A percentile compares a stretch with the other conserved stretches of the same genome.
phyloP scores from a whole-genome alignment of 2,797 vertebrate species.

The Anguilla megastoma region DNA sequence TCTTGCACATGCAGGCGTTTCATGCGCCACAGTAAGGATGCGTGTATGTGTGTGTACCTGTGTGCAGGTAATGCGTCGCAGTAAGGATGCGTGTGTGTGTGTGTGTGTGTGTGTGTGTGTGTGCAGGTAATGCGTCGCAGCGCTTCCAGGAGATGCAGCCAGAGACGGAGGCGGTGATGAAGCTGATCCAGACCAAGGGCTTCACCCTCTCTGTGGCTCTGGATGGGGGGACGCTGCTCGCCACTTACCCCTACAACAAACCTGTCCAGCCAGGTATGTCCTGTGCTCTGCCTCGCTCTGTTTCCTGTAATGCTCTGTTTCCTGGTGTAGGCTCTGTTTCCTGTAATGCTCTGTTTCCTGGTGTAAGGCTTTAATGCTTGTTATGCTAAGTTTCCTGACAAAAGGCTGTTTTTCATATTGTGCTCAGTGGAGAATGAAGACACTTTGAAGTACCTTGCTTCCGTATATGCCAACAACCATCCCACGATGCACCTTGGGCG shows the following conservation, averaged over 20 bases:
- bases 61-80: constrained; percentile 82
- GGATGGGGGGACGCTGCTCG: constrained; percentile 90
- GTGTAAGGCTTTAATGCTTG: background rate
- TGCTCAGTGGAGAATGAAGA: constrained; percentile 87
- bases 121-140: constrained; percentile 43
- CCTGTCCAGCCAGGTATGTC: constrained; percentile 63
- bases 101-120: too few species aligned
- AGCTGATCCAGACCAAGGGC: constrained; percentile 83
- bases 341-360: constrained; percentile 5
- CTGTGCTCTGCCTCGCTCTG: too few species aligned
- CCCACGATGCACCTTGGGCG: constrained; percentile 89
- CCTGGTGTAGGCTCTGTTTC: background rate
- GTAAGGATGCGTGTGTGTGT: too few species aligned
- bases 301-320: background rate
- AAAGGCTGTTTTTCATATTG: background rate
- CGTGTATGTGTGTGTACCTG: too few species aligned
- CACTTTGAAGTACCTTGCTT: constrained; percentile 90
- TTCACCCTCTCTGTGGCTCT: constrained; percentile 91
- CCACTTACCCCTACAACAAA: constrained; percentile 92
- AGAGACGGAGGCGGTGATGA: constrained; percentile 89
- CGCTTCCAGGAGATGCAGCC: constrained; percentile 72
- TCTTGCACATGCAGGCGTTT: too few species aligned
- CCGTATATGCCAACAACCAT: constrained; percentile 90
- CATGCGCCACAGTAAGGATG: too few species aligned
- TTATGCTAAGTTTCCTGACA: background rate